Evolutionary conservation across 2,888 invertebrate genomes (phyloP), one percentile per base, ranked within the genome.

Genomic region (Drosophila sordidula): DNA sequence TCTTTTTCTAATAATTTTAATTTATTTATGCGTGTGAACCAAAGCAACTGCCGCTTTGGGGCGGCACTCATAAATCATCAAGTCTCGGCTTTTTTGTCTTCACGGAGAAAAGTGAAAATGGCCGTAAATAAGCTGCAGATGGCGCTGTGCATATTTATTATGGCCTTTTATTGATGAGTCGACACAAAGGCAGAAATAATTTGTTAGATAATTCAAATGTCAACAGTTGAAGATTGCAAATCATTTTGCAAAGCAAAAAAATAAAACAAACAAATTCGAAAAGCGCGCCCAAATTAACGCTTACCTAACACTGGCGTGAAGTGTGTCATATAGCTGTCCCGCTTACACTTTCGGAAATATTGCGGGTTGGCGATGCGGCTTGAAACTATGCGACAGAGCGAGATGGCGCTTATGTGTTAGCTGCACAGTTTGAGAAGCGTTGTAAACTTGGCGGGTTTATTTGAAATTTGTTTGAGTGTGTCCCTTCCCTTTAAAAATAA

Each of bases 11-110:
- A 73, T 76, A 73, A 79, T 76, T 78, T 64, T 51, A 73, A 65
- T 70, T 75, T 80, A 72, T 78, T 86, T 80, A 76, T 83, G 86
- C 80, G 83, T 86, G 86, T 86, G 83, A 83, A 86, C 63, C 54
- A 47, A 68, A 56, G 29, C 61, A 54, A 57, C 49, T 47, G 42
- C 49, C 47, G 61, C 39, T 36, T 54, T 62, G 52, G 70, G 73
- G 47, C 45, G 50, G 44, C 59, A 49, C 61, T 67, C 72, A 67
- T 82, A 82, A 80, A 82, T 79, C 63, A 65, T 62, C 29, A 49
- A 46, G 49, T 45, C 46, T 49, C 55, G 59, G 3, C 11, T 51
- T 69, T 58, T 61, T 47, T 41, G 36, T 47, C 32, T n/a, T 45
- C 26, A 38, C 34, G 22, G 22, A 46, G 25, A 59, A 57, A 61